Percentiles rank a stretch among this genome's conserved stretches.
These are phyloP conservation scores for Haliclona indistincta DNA, from an alignment of 37 sponge, comb jelly and placozoan genomes.

Conservation along the genomic window DNA sequence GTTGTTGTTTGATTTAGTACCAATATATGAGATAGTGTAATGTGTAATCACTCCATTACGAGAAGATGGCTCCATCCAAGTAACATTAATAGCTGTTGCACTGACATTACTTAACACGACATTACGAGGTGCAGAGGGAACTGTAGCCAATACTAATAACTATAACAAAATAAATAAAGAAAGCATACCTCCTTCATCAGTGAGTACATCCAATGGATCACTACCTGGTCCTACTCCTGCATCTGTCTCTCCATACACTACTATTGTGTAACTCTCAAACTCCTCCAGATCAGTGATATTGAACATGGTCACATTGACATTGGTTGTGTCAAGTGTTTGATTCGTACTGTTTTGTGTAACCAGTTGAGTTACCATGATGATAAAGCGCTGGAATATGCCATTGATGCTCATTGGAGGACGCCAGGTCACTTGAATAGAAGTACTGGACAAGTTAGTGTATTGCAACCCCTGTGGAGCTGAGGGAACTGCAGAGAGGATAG, in stretches of 20 bases:
- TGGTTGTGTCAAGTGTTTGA: too few relatives aligned
- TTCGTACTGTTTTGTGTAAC: too few relatives aligned
- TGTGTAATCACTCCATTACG: slow-evolving; percentile 38
- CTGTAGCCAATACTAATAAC: too few relatives aligned
- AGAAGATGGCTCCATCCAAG: slow-evolving; percentile 25
- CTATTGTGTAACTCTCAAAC: neutral
- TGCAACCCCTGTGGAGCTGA: slow-evolving; percentile 2
- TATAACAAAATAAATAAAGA: too few relatives aligned
- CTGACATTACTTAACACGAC: too few relatives aligned
- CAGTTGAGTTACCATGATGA: too few relatives aligned
- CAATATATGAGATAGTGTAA: slow-evolving; percentile 30
- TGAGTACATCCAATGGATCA: slow-evolving; percentile 8
- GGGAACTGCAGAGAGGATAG: neutral
- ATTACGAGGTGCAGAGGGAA: too few relatives aligned
- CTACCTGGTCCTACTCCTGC: slow-evolving; percentile 16
- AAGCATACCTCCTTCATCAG: slow-evolving; percentile 42
- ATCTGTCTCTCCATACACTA: slow-evolving; percentile 16
- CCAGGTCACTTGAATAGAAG: slow-evolving; percentile 56
- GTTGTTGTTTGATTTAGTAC: neutral
- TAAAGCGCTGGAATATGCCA: too few relatives aligned
- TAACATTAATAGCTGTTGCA: slow-evolving; percentile 12
- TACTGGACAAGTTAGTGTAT: slow-evolving; percentile 32
- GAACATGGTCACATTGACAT: neutral
- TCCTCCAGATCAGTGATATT: slow-evolving; percentile 4
- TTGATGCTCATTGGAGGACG: slow-evolving; percentile 1